These are phyloP conservation scores for Oligia fasciuncula DNA, from an alignment of 2,888 invertebrate genomes.

Conservation along the genomic window DNA sequence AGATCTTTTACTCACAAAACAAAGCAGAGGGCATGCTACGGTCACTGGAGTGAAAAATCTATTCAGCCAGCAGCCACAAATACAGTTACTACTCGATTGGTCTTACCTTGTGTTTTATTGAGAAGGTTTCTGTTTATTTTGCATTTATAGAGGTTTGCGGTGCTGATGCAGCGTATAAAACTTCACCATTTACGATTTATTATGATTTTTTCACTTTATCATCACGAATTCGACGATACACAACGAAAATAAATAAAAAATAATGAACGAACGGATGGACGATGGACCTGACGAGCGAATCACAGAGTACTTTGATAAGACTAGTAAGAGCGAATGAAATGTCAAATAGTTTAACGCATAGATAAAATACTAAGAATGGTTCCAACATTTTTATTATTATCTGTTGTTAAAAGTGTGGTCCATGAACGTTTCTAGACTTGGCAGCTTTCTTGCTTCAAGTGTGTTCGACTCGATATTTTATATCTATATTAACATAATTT, in stretches of 20 bases:
- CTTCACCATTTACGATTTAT: conserved; percentile 28
- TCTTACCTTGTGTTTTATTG: conserved; percentile 50
- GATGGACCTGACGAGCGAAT: neutral
- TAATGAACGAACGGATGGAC: conserved; percentile 14
- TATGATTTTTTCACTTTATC: conserved; percentile 26
- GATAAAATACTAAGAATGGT: no score
- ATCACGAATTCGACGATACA: conserved; percentile 35
- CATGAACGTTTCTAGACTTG: neutral
- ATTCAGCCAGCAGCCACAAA: conserved; percentile 55
- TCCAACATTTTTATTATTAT: neutral
- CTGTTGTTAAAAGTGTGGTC: neutral
- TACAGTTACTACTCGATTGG: conserved; percentile 58
- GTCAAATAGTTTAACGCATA: no score
- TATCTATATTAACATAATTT: no score
- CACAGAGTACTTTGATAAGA: no score
- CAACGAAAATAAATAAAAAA: conserved; percentile 57
- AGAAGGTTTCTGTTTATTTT: conserved; percentile 16
- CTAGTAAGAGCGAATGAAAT: no score
- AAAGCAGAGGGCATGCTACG: conserved; percentile 67
- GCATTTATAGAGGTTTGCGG: conserved; percentile 34
- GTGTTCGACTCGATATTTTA: neutral
- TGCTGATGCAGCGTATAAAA: neutral
- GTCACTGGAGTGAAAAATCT: conserved; percentile 69
- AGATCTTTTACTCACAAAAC: conserved; percentile 20
- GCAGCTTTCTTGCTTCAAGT: neutral